Evolutionary conservation across 2,113 vertebrate genomes (phyloP), one percentile per base, ranked within the genome.

Genomic region (Globicephala melas): DNA sequence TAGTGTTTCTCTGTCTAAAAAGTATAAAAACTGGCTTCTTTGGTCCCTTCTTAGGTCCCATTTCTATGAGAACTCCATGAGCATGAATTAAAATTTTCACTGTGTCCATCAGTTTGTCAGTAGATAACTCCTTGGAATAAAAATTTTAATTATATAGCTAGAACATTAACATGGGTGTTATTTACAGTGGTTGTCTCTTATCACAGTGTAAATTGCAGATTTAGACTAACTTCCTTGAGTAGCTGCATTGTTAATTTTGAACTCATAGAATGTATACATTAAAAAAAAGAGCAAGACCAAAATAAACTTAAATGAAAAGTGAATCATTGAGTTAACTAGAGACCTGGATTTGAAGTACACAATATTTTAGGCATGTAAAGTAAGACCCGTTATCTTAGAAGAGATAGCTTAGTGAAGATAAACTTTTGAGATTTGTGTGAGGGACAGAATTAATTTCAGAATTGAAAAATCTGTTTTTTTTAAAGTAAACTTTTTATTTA

Each of bases 241-340:
- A 63, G n/a, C 81, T 96, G 36, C 31, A 31, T 28, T 70, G 47
- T 71, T 90, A 86, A 90, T 95, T 81, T 89, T 89, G 90, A 92
- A 38, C 20, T 79, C 65, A 55, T 26, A 58, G 31, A 84, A 58
- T 60, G 25, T 60, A 36, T 93, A 89, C 84, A 26, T 94, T 63
- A 67, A 13, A 65, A 87, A 81, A 82, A 71, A 77, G 44, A 93
- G 23, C 47, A 95, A 84, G 58, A 90, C 8, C 41, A 74, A 82
- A 95, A 67, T 71, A 80, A 89, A 8, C 33, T 85, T 80, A 55
- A 94, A 83, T 58, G 62, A 91, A 79, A 50, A 50, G 18, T 82
- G 20, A 70, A 87, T 91, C 18, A 62, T 15, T 92, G 41, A 63
- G 12, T 81, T 91, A 93, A 50, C 12, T 79, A 91, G 74, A 71